These are phyloP conservation scores for Sarcophaga subvicina DNA, from an alignment of 2,888 invertebrate genomes.

Conservation along the genomic window DNA sequence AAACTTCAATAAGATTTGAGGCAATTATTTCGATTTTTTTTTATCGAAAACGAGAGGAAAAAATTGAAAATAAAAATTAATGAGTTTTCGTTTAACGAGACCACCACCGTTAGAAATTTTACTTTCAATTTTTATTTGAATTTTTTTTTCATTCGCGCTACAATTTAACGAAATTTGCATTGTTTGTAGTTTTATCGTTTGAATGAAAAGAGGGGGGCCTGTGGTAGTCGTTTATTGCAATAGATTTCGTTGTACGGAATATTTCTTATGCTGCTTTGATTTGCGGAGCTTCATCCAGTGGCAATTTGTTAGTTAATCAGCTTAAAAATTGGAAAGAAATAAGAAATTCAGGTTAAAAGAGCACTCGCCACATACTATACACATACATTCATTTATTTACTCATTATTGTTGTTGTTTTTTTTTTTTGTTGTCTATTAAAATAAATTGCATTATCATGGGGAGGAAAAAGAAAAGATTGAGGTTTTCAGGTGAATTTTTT, in stretches of 20 bases:
- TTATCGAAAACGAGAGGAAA: too few species aligned
- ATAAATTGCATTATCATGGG: slow-evolving; percentile 48
- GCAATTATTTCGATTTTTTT: too few species aligned
- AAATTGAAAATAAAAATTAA: neutral
- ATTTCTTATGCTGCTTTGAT: neutral
- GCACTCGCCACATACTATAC: neutral
- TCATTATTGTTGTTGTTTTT: neutral
- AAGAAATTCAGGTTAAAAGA: slow-evolving; percentile 66
- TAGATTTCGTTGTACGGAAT: slow-evolving; percentile 1
- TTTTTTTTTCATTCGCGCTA: neutral
- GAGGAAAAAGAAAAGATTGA: slow-evolving; percentile 22
- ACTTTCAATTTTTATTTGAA: slow-evolving; percentile 47
- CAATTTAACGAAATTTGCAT: slow-evolving; percentile 3
- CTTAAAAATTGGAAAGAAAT: slow-evolving; percentile 51
- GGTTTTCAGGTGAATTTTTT: slow-evolving; percentile 54
- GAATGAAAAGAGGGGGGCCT: neutral
- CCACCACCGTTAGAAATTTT: slow-evolving; percentile 19
- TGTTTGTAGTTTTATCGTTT: neutral
- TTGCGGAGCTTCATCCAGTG: neutral
- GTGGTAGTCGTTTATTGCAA: slow-evolving; percentile 12
- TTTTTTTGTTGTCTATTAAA: neutral
- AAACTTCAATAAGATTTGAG: too few species aligned
- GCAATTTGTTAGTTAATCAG: slow-evolving; percentile 65
- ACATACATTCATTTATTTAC: neutral
- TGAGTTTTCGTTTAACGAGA: slow-evolving; percentile 14